These are phyloP conservation scores for Meda fulgida DNA, from an alignment of 2,797 vertebrate genomes.

Conservation along the genomic window DNA sequence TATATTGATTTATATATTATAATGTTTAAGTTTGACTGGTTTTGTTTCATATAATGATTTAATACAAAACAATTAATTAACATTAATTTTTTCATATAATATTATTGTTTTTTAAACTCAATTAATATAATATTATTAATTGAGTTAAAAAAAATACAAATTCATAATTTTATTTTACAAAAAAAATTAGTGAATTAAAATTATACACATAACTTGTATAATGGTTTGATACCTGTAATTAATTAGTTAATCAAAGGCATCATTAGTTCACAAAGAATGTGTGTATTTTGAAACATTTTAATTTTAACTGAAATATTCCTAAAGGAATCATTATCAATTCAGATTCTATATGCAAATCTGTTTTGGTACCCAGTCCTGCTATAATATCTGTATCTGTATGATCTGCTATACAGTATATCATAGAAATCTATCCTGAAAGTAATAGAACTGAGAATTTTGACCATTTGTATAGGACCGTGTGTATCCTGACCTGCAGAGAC, in stretches of 20 bases:
- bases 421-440: background rate
- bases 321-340: background rate
- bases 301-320: background rate
- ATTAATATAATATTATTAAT: no score
- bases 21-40: background rate
- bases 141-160: background rate
- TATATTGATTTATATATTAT: background rate
- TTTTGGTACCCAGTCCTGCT: background rate
- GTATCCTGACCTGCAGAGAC: constrained; percentile 91
- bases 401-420: background rate
- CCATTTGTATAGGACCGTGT: constrained; percentile 84
- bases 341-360: background rate
- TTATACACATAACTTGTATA: background rate
- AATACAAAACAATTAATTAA: background rate
- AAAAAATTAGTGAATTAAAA: background rate
- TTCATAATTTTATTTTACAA: background rate
- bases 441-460: background rate
- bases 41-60: background rate
- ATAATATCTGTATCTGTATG: background rate
- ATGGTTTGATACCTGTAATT: background rate
- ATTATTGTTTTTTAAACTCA: no score
- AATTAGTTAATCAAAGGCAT: no score
- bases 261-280: background rate
- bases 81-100: background rate
- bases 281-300: no score